phyloP scores from a whole-genome alignment of 2,113 vertebrate species.

The Orcinus orca region DNA sequence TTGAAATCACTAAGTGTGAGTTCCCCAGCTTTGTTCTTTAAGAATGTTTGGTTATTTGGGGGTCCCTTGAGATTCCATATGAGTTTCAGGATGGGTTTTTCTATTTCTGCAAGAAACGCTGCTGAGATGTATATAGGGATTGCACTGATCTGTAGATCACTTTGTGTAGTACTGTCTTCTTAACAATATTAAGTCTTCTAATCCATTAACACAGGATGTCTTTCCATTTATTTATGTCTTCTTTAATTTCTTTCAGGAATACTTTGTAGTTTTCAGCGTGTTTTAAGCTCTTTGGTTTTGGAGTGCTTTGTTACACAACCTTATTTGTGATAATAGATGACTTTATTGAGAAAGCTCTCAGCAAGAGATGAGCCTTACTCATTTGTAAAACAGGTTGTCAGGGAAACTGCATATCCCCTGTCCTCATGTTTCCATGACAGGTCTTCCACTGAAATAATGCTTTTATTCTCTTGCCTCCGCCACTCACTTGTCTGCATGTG shows the following conservation, averaged over 20 bases:
- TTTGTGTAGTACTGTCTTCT: neutral
- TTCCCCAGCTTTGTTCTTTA: neutral
- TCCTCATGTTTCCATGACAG: neutral
- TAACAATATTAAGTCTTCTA: neutral
- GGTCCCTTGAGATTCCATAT: neutral
- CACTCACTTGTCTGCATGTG: neutral
- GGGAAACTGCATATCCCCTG: neutral
- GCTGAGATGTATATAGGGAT: neutral
- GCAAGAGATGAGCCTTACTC: constrained; percentile 4
- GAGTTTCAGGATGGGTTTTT: neutral
- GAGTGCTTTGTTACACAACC: neutral
- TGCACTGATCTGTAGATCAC: neutral
- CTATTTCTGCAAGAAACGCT: neutral
- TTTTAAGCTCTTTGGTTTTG: neutral
- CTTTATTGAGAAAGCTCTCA: neutral
- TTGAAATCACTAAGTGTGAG: neutral
- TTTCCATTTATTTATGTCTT: neutral
- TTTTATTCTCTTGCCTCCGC: neutral
- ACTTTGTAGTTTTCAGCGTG: neutral
- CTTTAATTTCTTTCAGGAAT: neutral
- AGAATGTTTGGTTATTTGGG: neutral
- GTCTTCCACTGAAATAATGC: neutral
- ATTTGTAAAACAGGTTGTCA: neutral
- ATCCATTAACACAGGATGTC: neutral
- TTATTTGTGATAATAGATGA: constrained; percentile 7